Evolutionary conservation across 2,888 invertebrate genomes (phyloP).

Genomic region (Lissonota sp.): DNA sequence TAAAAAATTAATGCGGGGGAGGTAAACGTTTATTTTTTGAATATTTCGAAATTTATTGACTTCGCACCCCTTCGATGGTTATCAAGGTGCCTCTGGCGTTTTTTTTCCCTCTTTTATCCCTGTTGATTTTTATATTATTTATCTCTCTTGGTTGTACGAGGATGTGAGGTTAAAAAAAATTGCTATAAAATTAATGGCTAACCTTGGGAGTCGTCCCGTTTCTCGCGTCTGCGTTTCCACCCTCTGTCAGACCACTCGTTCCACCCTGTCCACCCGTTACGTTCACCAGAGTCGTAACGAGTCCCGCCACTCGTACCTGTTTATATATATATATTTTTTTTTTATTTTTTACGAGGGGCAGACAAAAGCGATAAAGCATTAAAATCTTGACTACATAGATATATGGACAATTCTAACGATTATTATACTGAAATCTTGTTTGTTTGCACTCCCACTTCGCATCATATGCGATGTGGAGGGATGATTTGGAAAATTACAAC

Average conservation of each 20-base stretch:
- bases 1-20: too few relatives aligned
- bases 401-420: not conserved
- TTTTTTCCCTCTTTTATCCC: not conserved
- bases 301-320: constrained; percentile 89
- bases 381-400: not conserved
- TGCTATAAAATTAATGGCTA: constrained; percentile 35
- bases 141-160: too few relatives aligned
- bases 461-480: too few relatives aligned
- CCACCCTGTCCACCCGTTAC: constrained; percentile 88
- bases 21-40: too few relatives aligned
- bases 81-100: not conserved
- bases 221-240: constrained; percentile 66
- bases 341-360: not conserved
- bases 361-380: not conserved
- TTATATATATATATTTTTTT: not conserved
- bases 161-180: too few relatives aligned
- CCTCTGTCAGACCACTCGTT: constrained; percentile 71
- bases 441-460: too few relatives aligned
- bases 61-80: too few relatives aligned
- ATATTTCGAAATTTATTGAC: too few relatives aligned
- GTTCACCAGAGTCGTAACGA: constrained; percentile 93
- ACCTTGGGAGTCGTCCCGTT: constrained; percentile 80
- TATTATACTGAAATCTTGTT: too few relatives aligned
- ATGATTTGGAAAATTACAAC: too few relatives aligned
- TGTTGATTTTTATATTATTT: not conserved